Percentiles rank a stretch among this genome's conserved stretches.
phyloP scores from a whole-genome alignment of 2,113 vertebrate genomes.

The Labeo catla region DNA sequence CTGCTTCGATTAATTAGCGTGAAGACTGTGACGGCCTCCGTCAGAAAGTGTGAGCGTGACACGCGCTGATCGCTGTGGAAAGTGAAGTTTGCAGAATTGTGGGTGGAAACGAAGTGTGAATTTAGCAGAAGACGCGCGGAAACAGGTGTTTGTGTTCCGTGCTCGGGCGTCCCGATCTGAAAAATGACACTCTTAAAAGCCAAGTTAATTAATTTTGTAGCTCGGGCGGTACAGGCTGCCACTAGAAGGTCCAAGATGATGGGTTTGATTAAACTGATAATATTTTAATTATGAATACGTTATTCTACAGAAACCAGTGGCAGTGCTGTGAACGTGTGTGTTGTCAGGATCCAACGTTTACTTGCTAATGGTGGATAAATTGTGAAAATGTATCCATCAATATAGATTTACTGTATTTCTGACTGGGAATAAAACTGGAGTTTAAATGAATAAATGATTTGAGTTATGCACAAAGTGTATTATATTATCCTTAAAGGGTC shows the following conservation, averaged over 20 bases:
- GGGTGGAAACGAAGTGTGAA: slow-evolving; percentile 20
- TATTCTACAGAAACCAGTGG: neutral
- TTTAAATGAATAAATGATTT: no score
- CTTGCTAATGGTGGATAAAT: neutral
- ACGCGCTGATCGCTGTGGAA: neutral
- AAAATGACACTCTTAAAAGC: neutral
- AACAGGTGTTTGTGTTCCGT: slow-evolving; percentile 2
- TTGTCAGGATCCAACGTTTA: neutral
- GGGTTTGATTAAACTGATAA: neutral
- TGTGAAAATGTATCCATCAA: no score
- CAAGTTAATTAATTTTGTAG: neutral
- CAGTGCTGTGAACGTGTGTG: neutral
- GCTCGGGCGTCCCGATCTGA: neutral
- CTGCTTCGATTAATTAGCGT: neutral
- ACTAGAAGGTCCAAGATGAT: neutral
- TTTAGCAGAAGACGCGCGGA: neutral
- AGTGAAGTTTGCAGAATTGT: neutral
- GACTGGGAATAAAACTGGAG: no score
- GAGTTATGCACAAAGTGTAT: neutral
- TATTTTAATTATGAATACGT: neutral
- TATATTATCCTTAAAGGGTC: neutral
- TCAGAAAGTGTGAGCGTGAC: neutral
- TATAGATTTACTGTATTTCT: no score
- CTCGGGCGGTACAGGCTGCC: neutral
- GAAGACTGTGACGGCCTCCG: neutral